phyloP scores from a whole-genome alignment of 2,797 vertebrate genomes.

The Typhlichthys subterraneus region DNA sequence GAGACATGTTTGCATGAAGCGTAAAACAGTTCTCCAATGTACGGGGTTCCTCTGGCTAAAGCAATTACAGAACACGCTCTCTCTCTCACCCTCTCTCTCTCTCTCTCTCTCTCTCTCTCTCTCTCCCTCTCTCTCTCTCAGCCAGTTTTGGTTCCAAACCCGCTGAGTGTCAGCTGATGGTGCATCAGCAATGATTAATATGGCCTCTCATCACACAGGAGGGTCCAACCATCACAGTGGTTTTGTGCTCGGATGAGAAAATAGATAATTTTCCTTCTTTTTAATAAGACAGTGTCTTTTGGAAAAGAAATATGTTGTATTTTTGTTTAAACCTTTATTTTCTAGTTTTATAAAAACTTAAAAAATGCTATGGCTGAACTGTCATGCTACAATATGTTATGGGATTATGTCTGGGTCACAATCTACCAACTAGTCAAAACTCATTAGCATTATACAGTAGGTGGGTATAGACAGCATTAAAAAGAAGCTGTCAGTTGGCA shows the following conservation, averaged over 20 bases:
- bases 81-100: constrained; percentile 8
- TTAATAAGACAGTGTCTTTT: no score
- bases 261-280: not conserved
- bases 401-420: no score
- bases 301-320: no score
- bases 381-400: no score
- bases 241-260: constrained; percentile 1
- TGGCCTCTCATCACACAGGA: constrained; percentile 10
- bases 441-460: no score
- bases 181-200: constrained; percentile 17
- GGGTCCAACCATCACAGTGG: not conserved
- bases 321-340: not conserved
- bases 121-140: constrained; percentile 2
- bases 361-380: no score
- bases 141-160: not conserved
- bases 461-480: no score
- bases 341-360: no score
- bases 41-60: constrained; percentile 17
- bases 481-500: no score
- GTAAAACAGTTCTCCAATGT: constrained; percentile 30
- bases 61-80: constrained; percentile 13
- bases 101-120: not conserved
- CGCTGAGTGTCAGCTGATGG: constrained; percentile 10
- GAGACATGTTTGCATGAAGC: constrained; percentile 27
- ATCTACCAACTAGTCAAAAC: no score